Percentiles rank a stretch among this genome's conserved stretches.
Conservation (phyloP, 2,888 invertebrate genomes). For the Eilema griseolum region DNA sequence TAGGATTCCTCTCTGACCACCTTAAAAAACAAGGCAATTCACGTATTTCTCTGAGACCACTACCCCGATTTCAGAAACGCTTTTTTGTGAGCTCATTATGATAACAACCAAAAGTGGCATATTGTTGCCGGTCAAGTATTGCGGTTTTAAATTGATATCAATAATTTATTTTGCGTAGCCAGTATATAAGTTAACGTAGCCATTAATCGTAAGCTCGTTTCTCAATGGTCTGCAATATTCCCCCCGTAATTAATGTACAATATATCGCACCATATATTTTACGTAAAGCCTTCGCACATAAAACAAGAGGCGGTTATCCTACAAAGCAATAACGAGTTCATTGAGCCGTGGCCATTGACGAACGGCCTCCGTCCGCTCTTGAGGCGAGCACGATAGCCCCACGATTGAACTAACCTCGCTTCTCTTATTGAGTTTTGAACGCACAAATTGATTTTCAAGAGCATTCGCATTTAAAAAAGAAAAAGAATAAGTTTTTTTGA, state of each 20-base stretch:
- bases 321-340: constrained; percentile 56
- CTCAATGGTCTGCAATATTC: neutral
- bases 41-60: neutral
- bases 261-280: neutral
- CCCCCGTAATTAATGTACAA: neutral
- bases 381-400: constrained; percentile 31
- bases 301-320: constrained; percentile 22
- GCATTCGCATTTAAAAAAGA: neutral
- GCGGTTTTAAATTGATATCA: too few relatives aligned
- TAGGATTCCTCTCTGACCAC: neutral
- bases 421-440: constrained; percentile 7
- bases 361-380: constrained; percentile 34
- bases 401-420: constrained; percentile 28
- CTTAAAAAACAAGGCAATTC: neutral
- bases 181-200: neutral
- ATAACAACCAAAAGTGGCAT: too few relatives aligned
- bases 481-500: neutral
- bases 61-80: neutral
- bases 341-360: constrained; percentile 57
- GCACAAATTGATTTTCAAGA: constrained; percentile 8
- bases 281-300: constrained; percentile 23
- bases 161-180: too few relatives aligned
- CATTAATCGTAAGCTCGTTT: neutral
- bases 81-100: too few relatives aligned
- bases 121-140: too few relatives aligned